Evolutionary conservation across 2,797 vertebrate species (phyloP).

Genomic region (Myotis pilosus): DNA sequence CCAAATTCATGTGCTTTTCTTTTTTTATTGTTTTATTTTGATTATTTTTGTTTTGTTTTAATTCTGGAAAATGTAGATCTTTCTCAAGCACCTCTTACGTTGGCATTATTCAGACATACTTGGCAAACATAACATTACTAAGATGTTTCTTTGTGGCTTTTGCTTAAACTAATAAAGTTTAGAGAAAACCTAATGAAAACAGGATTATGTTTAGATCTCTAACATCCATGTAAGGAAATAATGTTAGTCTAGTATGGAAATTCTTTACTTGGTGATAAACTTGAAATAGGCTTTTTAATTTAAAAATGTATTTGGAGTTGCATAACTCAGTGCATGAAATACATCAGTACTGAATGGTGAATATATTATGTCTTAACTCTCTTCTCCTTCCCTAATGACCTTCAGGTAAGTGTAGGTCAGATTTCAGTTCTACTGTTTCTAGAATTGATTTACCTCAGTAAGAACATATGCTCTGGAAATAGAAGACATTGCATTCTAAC

Average conservation of each 20-base stretch:
- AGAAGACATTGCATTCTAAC: conserved; percentile 13
- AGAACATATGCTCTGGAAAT: conserved; percentile 34
- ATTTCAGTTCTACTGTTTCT: conserved; percentile 54
- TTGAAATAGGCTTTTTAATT: conserved; percentile 53
- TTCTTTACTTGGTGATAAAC: conserved; percentile 58
- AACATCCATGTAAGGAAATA: conserved; percentile 63
- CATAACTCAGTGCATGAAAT: conserved; percentile 44
- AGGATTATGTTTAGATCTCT: conserved; percentile 75
- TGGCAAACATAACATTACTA: conserved; percentile 92
- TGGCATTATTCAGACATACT: conserved; percentile 96
- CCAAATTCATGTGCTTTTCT: conserved; percentile 89
- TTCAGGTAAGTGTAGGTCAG: conserved; percentile 63
- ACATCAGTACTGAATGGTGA: conserved; percentile 42
- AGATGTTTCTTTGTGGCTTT: conserved; percentile 84
- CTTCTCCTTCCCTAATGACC: conserved; percentile 42
- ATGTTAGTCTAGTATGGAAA: conserved; percentile 55
- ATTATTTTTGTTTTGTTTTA: conserved; percentile 80
- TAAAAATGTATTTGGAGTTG: conserved; percentile 51
- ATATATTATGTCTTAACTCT: neutral
- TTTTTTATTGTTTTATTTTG: conserved; percentile 80
- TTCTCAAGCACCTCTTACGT: conserved; percentile 89
- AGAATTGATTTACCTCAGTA: conserved; percentile 19
- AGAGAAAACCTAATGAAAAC: conserved; percentile 76
- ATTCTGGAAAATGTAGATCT: conserved; percentile 87
- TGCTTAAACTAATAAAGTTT: conserved; percentile 81